Base-by-base conservation (phyloP, 1,140 invertebrate genomes). In the Helicoverpa armigera region DNA sequence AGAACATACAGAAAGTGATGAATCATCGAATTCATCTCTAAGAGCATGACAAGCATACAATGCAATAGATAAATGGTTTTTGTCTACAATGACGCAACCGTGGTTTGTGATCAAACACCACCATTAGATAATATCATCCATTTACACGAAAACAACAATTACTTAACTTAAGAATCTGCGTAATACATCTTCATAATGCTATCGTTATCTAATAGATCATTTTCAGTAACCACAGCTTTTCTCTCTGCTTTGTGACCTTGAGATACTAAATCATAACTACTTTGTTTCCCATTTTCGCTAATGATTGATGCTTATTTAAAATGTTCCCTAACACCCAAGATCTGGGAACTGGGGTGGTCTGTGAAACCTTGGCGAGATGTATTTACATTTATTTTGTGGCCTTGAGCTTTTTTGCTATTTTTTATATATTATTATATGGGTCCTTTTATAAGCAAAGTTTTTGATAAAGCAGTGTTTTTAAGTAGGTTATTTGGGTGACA, bases 81-180 rank as follows among this genome's bases (percentile, higher is more conserved):
- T 12, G 67, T 23, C 67, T 3, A 29, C 67, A 70, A 31, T 70
- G 50, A 53, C 50, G 67, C 50, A 70, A 70, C 50, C 13, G 48
- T 50, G 31, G 43, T 23, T 51, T n/a, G 3, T 4, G 18, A 70
- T 29, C 67, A 70, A 70, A 53, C 50, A 50, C 29, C 0, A 14
- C 18, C 63, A 67, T 50, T 70, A 29, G 1, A 9, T 23, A 18
- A 53, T 53, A 12, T 54, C 69, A 72, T 72, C 50, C 50, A 72
- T 54, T 72, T 29, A 11, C n/a, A 50, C 65, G 65, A 69, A 72
- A 72, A 31, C 50, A 72, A 72, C 69, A 53, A 53, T 72, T 72
- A 72, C 65, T 69, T 69, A 69, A 69, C 43, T 18, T 35, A 29
- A 31, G 50, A 72, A 16, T n/a, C 10, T 31, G 29, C 14, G 35